Base-by-base conservation (phyloP, 2,113 vertebrate genomes). In the Urocolius indicus region DNA sequence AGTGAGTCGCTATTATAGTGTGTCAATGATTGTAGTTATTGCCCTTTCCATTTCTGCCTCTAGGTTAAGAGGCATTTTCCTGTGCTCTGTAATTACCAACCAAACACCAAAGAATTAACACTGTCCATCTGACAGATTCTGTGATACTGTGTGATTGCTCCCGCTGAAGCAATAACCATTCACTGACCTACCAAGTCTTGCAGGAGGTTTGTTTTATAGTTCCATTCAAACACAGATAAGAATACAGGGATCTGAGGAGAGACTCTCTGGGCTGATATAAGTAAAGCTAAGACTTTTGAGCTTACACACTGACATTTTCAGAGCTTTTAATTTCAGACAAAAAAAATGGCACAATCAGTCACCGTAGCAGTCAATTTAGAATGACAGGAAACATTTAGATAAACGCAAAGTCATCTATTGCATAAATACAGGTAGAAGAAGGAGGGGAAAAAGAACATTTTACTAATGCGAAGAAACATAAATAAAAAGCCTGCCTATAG, bases 71-170 rank as follows among this genome's bases (percentile, higher is more conserved):
- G 61, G 29, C 57, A 36, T 83, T 88, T 93, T 83, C 63, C 76
- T 6, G 1, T 87, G 63, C 81, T 93, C 80, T 96, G 89, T 97
- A 94, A 95, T 96, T 93, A 94, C 71, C n/a, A 94, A 52, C 34
- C 75, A 91, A 93, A 80, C 61, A 93, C 80, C 78, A 58, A 81
- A 87, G 87, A 95, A 95, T 96, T 96, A 90, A 54, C 69, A 76
- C 11, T 90, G 75, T 51, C 91, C 68, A 36, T 87, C 85, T 93
- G 91, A 96, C 90, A 82, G 79, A 43, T 69, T 72, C 19, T 38
- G 75, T 95, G 94, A 95, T 95, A 26, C 58, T 48, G 48, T 68
- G 46, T 78, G 83, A 96, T 96, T 88, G 79, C 76, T 95, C 95
- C 88, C 5, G 0, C 61, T 78, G 88, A 96, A 90, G 83, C 89